A percentile compares a stretch with the other conserved stretches of the same genome.
Evolutionary conservation across 2,113 vertebrate species (phyloP).

Genomic region (Elephas maximus): DNA sequence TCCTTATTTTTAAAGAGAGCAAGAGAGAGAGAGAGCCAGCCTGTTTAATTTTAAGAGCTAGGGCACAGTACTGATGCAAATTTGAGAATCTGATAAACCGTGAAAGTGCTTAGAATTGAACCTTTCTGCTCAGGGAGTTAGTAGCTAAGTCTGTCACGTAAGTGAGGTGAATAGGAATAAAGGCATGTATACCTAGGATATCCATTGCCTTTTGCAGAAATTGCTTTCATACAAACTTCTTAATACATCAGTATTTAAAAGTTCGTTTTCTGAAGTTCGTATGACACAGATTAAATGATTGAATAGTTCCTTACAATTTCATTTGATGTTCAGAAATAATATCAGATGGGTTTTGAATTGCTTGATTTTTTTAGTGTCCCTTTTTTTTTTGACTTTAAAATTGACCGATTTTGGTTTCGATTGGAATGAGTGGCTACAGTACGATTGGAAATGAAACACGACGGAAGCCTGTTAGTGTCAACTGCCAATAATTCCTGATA

Average conservation of each 20-base stretch:
- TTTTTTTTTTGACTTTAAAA: conserved; percentile 68
- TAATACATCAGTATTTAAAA: neutral
- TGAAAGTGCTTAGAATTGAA: neutral
- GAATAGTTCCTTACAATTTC: conserved; percentile 35
- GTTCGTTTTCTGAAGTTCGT: conserved; percentile 33
- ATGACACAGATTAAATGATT: conserved; percentile 5
- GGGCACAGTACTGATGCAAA: neutral
- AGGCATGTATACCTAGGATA: neutral
- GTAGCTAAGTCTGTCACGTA: neutral
- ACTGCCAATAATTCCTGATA: conserved; percentile 85
- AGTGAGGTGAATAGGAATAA: neutral
- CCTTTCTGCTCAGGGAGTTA: neutral
- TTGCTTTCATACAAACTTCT: neutral
- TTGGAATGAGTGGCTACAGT: conserved; percentile 83
- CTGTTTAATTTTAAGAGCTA: conserved; percentile 42
- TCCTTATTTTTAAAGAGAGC: neutral
- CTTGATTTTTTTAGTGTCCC: conserved; percentile 76
- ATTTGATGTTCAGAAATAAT: conserved; percentile 39
- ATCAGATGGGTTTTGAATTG: conserved; percentile 57
- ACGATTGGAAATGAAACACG: conserved; percentile 87
- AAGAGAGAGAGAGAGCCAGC: conserved; percentile 16
- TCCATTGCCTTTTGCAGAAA: neutral
- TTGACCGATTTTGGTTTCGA: conserved; percentile 83
- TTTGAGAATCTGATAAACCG: conserved; percentile 16
- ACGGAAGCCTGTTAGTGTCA: conserved; percentile 82